Base-by-base conservation (phyloP, 2,888 invertebrate species). In the Acrocera orbiculus region DNA sequence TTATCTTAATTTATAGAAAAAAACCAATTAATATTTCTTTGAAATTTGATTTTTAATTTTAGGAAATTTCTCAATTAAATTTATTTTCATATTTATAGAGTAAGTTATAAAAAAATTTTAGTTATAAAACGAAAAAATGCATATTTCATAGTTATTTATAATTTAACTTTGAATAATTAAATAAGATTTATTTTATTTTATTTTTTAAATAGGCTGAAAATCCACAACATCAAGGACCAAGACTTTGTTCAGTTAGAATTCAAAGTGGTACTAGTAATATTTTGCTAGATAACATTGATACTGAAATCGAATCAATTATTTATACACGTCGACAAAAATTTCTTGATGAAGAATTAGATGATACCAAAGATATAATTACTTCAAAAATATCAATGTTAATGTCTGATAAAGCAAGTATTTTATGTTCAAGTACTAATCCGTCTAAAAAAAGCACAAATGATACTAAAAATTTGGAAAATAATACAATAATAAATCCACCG, bases 221-320 rank as follows among this genome's bases (percentile, higher is more conserved):
- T 47, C 58, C 60, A 8, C 57, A 57, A 38, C 45, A 58, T 37
- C 52, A 51, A 9, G 80, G 80, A 2, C 79, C 82, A 2, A 65
- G 81, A 40, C 73, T 78, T 46, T 82, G 81, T 48, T 76, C 81
- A 32, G 66, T 82, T 49, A 66, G 79, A 23, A 67, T 81, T 47
- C 80, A 80, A 47, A 74, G 74, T 5, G 80, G 79, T 5, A 77
- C 79, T 9, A 80, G 76, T 50, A 83, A 82, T 52, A 79, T 83
- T 46, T 60, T 83, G 5, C 61, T 83, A 16, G 82, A 82, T 54
- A 82, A 80, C 47, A 75, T 76, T 20, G 76, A 77, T 44, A 72
- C 75, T 27, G 54, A 56, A 28, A 69, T 76, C 17, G 71, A 76
- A 10, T 80, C 81, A 1, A 71, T 82, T 20, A 60, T 82, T 25